These are phyloP conservation scores for Drosophila longiperda DNA, from an alignment of 2,888 invertebrate species.

Conservation along the genomic window DNA sequence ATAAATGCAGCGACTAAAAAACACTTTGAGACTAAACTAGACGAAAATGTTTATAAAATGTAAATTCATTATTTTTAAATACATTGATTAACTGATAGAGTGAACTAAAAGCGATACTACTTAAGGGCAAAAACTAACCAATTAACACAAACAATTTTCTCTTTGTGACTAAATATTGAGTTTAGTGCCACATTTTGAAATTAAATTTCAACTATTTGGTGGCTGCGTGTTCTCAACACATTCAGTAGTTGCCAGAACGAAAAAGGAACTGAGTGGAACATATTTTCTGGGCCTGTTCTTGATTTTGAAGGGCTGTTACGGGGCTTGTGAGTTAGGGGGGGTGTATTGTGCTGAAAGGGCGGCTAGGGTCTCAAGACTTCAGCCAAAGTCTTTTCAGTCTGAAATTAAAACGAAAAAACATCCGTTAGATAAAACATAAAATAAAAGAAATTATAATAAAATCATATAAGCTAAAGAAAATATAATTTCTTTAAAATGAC, in stretches of 20 bases:
- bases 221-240: constrained; percentile 34
- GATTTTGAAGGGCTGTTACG: constrained; percentile 8
- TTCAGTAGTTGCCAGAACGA: constrained; percentile 14
- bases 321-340: constrained; percentile 7
- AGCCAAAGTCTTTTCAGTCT: constrained; percentile 92
- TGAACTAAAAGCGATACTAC: constrained; percentile 5
- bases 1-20: constrained; percentile 65
- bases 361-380: constrained; percentile 87
- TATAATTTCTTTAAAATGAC: not conserved
- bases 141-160: constrained; percentile 51
- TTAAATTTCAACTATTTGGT: constrained; percentile 66
- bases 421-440: constrained; percentile 31
- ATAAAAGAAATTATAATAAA: constrained; percentile 14
- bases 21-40: constrained; percentile 18
- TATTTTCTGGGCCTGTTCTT: constrained; percentile 16
- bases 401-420: constrained; percentile 49
- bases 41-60: constrained; percentile 26
- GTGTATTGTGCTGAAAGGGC: constrained; percentile 47
- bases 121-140: constrained; percentile 24
- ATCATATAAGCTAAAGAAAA: not conserved
- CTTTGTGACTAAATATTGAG: constrained; percentile 62
- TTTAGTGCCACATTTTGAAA: constrained; percentile 49
- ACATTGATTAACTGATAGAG: constrained; percentile 14
- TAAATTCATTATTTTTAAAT: constrained; percentile 40
- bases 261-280: constrained; percentile 40